These are phyloP conservation scores for Clarias batrachus DNA, from an alignment of 2,113 vertebrate species.

Conservation along the genomic window DNA sequence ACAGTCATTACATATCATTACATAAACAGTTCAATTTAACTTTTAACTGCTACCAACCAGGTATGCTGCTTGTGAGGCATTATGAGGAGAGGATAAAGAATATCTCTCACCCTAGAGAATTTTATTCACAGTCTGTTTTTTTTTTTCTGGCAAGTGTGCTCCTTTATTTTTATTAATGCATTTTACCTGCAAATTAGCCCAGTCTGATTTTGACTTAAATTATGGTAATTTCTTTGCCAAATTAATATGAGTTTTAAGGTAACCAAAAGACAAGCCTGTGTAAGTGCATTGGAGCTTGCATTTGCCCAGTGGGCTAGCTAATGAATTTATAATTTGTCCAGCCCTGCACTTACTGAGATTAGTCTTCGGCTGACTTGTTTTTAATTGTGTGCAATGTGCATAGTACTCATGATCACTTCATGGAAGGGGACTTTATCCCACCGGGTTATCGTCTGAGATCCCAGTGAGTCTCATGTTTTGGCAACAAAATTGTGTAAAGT, in stretches of 20 bases:
- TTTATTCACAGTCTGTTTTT: neutral
- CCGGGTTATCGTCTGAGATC: neutral
- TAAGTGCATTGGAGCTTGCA: neutral
- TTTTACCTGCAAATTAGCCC: neutral
- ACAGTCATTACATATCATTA: too few relatives aligned
- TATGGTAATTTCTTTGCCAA: neutral
- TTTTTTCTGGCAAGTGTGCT: neutral
- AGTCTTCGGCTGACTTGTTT: neutral
- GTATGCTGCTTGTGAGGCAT: neutral
- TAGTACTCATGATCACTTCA: conserved; percentile 8
- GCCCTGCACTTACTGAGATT: neutral
- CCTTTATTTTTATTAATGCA: neutral
- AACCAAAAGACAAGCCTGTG: neutral
- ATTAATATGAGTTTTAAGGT: neutral
- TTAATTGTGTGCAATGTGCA: neutral
- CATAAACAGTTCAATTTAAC: neutral
- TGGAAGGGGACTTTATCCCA: neutral
- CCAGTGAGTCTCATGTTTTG: neutral
- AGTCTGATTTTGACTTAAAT: neutral
- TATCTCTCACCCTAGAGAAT: neutral
- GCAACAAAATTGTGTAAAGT: neutral
- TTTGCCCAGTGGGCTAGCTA: neutral
- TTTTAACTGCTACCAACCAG: neutral
- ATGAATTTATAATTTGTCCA: conserved; percentile 4
- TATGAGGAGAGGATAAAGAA: neutral